Base-by-base conservation (phyloP, 1,140 invertebrate species). In the Heliconius melpomene region DNA sequence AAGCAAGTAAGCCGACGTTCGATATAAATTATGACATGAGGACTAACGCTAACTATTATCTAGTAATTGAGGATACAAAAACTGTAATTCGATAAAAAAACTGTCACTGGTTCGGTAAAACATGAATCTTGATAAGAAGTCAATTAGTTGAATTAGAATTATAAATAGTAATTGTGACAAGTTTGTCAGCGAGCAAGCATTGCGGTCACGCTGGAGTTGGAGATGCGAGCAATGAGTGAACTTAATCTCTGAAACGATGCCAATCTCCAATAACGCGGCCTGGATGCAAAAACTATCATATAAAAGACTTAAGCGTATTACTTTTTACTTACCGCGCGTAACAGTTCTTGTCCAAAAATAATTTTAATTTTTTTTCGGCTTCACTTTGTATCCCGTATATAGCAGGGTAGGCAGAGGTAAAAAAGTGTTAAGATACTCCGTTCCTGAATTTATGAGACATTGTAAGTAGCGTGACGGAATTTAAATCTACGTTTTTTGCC, bases 201-300 rank as follows among this genome's bases (percentile, higher is more conserved):
- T 87, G 89, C 87, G 87, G 88, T 89, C 88, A 89, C 73, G 71
- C 79, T 76, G 60, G 72, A 81, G 81, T 77, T 72, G 36, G 16
- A 72, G 71, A 89, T 66, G 60, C 16, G 23, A 26, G 60, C 26
- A 26, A 81, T 80, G 78, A 76, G 84, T 84, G 86, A 76, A 79
- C 86, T 90, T 90, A 91, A 90, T 90, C 86, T 81, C 79, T 36
- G 77, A 84, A 89, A 83, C 79, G 86, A 83, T 87, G 85, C 82
- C 79, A 80, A 70, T 71, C 72, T 82, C 75, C 54, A 66, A 74
- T 74, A 78, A 72, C 52, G 23, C 60, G 40, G 40, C 57, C 11
- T 2, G 13, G 54, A 80, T 38, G 36, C n/a, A 54, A 26, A 8
- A 71, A 74, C 60, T 18, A 74, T 70, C 72, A 81, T 20, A 75